Conservation (phyloP, 2,888 invertebrate genomes). For the Aelia acuminata region DNA sequence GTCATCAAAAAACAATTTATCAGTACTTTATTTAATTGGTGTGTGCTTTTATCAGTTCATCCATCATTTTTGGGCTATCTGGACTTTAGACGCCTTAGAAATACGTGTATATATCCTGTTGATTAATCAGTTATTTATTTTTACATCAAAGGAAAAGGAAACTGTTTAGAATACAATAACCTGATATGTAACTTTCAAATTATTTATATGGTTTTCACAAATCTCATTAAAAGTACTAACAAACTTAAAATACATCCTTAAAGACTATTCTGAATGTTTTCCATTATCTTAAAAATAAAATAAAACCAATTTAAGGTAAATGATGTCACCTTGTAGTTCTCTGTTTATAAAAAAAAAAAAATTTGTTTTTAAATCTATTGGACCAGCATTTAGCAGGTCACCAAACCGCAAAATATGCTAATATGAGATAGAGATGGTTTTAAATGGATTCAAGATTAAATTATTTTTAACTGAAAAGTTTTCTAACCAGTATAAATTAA, state of each 20-base stretch:
- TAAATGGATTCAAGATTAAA: too few species aligned
- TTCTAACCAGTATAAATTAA: too few species aligned
- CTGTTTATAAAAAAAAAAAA: background rate
- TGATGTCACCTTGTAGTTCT: background rate
- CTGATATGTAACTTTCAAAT: background rate
- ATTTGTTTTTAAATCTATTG: too few species aligned
- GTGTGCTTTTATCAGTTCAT: background rate
- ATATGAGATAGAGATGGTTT: too few species aligned
- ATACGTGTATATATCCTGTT: background rate
- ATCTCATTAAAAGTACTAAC: background rate
- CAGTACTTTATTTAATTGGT: background rate
- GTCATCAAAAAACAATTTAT: background rate
- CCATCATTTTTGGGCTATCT: background rate
- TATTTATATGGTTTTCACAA: too few species aligned
- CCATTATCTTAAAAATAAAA: background rate
- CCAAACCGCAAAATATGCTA: too few species aligned
- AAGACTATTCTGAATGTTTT: background rate
- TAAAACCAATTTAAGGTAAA: background rate
- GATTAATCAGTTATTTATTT: too few species aligned
- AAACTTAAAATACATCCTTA: background rate
- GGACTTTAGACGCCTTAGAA: background rate
- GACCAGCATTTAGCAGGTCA: too few species aligned
- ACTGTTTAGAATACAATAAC: background rate
- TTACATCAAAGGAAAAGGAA: too few species aligned
- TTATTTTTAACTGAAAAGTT: too few species aligned